Evolutionary conservation across 2,113 vertebrate species (phyloP), one percentile per base, ranked within the genome.

Genomic region (Phylloscopus trochilus): DNA sequence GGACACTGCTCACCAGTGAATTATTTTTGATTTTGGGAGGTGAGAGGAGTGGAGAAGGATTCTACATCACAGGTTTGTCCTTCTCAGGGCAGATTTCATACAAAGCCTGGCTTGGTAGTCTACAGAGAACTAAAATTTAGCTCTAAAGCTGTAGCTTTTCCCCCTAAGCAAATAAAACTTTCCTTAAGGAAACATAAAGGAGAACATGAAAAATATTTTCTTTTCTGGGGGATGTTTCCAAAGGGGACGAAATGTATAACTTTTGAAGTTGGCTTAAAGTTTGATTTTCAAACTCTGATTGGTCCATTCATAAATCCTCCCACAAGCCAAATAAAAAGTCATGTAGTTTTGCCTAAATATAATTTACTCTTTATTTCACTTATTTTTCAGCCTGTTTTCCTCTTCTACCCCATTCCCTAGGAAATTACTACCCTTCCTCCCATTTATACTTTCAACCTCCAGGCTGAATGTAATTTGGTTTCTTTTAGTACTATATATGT

Each of bases 161-260:
- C 83, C 66, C n/a, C 49, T 72, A 75, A 74, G 63, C 14, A 94
- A 86, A 93, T 93, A 44, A 94, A 89, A 81, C 49, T 95, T 96
- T 90, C 64, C 88, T 95, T 87, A 90, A 93, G 79, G 80, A 96
- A 87, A 89, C 0, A 5, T 56, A 83, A 95, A 93, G 44, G n/a
- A 69, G 41, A 87, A 91, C n/a, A 90, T 60, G 64, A 94, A 90
- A 92, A 35, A 52, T 83, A 62, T 92, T 90, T 95, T 92, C 52
- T 94, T 93, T 92, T 75, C 73, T 55, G 52, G 39, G 18, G 70
- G 21, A 55, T 69, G n/a, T 94, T 95, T 89, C 79, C 60, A 88
- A 77, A 90, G 19, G 35, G 63, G 85, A 17, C 15, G 26, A 56
- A 83, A 74, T 22, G 22, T 64, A 63, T 56, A 80, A 92, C 63